Evolutionary conservation across 2,888 invertebrate genomes (phyloP).

Genomic region (Mythimna lalbum): DNA sequence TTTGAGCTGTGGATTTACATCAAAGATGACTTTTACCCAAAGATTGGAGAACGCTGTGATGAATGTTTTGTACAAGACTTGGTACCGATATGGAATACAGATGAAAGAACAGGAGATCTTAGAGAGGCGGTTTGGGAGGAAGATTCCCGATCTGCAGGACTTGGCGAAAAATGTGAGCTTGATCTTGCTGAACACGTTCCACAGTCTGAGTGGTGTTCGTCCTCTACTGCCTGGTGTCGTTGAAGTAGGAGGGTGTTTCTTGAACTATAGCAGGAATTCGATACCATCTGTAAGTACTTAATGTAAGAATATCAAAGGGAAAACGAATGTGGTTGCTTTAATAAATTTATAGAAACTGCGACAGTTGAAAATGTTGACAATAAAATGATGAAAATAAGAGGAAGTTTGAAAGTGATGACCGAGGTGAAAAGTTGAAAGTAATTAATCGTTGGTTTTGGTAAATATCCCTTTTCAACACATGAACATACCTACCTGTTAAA

Average conservation of each 20-base stretch:
- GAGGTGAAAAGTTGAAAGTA: too few relatives aligned
- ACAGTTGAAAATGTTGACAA: too few relatives aligned
- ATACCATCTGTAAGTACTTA: constrained; percentile 83
- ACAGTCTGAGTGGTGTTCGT: constrained; percentile 89
- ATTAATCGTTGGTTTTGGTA: too few relatives aligned
- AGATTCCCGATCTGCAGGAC: constrained; percentile 87
- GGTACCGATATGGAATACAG: constrained; percentile 78
- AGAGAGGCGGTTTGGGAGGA: constrained; percentile 84
- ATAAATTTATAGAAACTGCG: too few relatives aligned
- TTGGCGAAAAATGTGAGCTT: constrained; percentile 88
- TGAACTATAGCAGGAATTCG: constrained; percentile 70
- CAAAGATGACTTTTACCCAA: constrained; percentile 87
- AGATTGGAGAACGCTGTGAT: constrained; percentile 83
- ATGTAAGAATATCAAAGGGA: not conserved
- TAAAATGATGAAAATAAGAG: too few relatives aligned
- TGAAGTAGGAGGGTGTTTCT: constrained; percentile 92
- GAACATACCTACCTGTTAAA: too few relatives aligned
- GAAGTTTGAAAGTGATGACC: too few relatives aligned
- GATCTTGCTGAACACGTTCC: constrained; percentile 91
- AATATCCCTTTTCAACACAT: too few relatives aligned
- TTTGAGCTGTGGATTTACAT: constrained; percentile 85
- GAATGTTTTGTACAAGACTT: constrained; percentile 74
- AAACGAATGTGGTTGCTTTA: too few relatives aligned
- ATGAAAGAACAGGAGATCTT: constrained; percentile 79
- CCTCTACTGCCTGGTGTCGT: constrained; percentile 90